Evolutionary conservation across 1,140 invertebrate species (phyloP).

Genomic region (Rhagoletis zephyria): DNA sequence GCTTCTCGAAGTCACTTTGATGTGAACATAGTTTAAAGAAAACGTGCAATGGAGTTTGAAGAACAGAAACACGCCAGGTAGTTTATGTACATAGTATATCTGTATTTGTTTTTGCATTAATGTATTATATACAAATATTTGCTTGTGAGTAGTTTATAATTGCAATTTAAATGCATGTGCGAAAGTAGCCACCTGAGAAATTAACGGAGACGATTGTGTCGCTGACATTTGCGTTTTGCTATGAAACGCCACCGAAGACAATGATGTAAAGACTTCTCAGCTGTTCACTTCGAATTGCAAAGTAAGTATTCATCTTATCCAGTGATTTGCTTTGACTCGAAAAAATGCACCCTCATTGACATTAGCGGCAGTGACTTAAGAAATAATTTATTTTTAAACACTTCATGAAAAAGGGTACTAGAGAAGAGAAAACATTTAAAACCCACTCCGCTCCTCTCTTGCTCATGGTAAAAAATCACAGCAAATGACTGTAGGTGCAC

Average conservation of each 20-base stretch:
- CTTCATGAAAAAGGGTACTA: too few relatives aligned
- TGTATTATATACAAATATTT: background rate
- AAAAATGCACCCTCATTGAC: slow-evolving; percentile 5
- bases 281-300: background rate
- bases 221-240: background rate
- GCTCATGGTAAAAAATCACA: too few relatives aligned
- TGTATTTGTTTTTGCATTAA: background rate
- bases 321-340: background rate
- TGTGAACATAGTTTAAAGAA: background rate
- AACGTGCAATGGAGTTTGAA: background rate
- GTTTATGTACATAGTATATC: too few relatives aligned
- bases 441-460: too few relatives aligned
- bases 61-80: background rate
- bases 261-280: too few relatives aligned
- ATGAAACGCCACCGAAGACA: background rate
- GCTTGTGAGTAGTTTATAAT: background rate
- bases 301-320: background rate
- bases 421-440: too few relatives aligned
- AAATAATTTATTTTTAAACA: background rate
- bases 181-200: slow-evolving; percentile 58
- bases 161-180: slow-evolving; percentile 57
- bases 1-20: too few relatives aligned
- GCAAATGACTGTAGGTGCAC: background rate
- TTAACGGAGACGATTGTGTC: slow-evolving; percentile 41
- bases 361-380: background rate